Conservation (phyloP, 2,113 vertebrate genomes). For the Eudyptes chrysolophus region DNA sequence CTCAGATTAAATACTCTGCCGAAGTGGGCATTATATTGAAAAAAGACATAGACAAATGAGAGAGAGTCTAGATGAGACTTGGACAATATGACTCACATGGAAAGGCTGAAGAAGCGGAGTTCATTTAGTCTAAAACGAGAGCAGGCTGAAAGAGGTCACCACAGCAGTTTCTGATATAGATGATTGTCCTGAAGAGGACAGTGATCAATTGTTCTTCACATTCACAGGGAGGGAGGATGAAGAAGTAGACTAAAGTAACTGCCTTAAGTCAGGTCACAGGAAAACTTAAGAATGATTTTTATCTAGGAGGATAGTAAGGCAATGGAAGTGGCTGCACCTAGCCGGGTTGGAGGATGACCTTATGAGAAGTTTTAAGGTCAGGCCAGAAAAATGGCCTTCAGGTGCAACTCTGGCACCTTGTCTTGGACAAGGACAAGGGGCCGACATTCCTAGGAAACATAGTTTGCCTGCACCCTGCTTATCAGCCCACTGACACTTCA, state of each 20-base stretch:
- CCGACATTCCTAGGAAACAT: neutral
- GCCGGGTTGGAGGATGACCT: neutral
- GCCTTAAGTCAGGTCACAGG: neutral
- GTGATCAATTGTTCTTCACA: neutral
- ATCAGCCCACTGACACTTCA: neutral
- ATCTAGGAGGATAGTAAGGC: neutral
- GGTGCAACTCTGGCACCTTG: neutral
- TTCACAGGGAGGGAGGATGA: neutral
- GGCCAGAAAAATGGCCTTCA: neutral
- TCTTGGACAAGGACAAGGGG: neutral
- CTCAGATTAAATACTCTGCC: neutral
- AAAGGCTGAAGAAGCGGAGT: neutral
- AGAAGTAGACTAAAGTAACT: neutral
- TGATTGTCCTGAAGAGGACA: neutral
- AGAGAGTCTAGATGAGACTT: neutral
- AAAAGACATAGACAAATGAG: neutral
- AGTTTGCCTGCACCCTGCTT: neutral
- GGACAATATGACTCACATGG: neutral
- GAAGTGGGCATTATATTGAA: neutral
- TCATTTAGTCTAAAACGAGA: neutral
- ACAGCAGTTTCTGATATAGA: neutral
- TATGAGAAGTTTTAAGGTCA: neutral
- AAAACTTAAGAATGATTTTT: neutral
- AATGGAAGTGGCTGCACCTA: neutral
- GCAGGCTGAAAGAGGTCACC: neutral